Conservation (phyloP, 2,888 invertebrate genomes). For the Eurois occulta region DNA sequence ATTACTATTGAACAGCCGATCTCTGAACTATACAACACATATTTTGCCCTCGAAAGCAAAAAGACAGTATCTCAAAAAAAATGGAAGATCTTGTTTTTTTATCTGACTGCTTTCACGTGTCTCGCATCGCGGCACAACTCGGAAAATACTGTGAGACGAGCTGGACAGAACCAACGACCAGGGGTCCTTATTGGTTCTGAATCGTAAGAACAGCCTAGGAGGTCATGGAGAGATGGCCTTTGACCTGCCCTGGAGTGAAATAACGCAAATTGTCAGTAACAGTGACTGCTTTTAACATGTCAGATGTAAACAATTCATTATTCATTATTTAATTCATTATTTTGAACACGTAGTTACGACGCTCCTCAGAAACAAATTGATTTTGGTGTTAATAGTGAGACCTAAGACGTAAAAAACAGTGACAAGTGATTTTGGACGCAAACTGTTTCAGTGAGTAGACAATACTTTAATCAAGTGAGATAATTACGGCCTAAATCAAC, state of each 20-base stretch:
- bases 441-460: no score
- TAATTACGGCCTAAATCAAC: no score
- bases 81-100: neutral
- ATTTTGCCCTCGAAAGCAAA: constrained; percentile 3
- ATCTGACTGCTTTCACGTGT: neutral
- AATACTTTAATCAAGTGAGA: no score
- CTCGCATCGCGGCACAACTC: neutral
- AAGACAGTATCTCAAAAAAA: neutral
- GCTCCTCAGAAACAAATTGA: no score
- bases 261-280: neutral
- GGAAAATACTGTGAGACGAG: neutral
- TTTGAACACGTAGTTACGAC: no score
- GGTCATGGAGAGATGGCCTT: neutral
- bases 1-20: constrained; percentile 41
- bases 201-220: neutral
- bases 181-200: neutral
- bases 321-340: no score
- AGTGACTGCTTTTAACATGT: neutral
- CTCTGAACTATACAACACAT: constrained; percentile 20
- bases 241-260: neutral
- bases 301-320: neutral
- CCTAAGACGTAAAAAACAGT: no score
- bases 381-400: no score
- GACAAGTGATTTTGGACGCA: no score
- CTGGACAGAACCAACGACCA: neutral